phyloP scores from a whole-genome alignment of 2,797 vertebrate species.

The Cyprinodon diabolis region DNA sequence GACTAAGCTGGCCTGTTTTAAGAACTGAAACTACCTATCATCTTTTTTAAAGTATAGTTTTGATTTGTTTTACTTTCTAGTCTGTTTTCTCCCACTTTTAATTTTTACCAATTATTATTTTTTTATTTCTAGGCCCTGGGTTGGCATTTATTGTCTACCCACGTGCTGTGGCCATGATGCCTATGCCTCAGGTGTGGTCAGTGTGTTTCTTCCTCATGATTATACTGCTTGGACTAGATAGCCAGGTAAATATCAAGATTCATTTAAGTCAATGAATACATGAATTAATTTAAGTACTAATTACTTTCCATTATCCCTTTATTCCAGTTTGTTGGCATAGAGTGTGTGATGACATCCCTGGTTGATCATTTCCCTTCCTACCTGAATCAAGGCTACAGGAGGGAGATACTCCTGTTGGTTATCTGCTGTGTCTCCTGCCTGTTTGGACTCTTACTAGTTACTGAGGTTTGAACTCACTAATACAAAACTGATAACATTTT shows the following conservation, averaged over 20 bases:
- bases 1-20: neutral
- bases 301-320: neutral
- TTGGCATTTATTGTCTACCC: slow-evolving; percentile 91
- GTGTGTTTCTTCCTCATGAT: slow-evolving; percentile 91
- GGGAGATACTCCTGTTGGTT: slow-evolving; percentile 84
- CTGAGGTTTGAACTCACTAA: slow-evolving; percentile 78
- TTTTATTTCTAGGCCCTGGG: slow-evolving; percentile 74
- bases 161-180: slow-evolving; percentile 90
- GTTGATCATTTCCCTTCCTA: slow-evolving; percentile 63
- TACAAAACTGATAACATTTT: neutral
- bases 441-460: slow-evolving; percentile 84
- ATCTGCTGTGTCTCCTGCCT: slow-evolving; percentile 81
- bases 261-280: neutral
- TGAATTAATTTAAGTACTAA: neutral
- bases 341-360: slow-evolving; percentile 72
- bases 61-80: neutral
- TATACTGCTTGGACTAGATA: slow-evolving; percentile 88
- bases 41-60: neutral
- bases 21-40: neutral
- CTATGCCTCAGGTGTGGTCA: slow-evolving; percentile 89
- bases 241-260: slow-evolving; percentile 78
- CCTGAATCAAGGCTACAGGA: slow-evolving; percentile 79
- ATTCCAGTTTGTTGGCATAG: slow-evolving; percentile 70
- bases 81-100: neutral
- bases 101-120: neutral